These are phyloP conservation scores for Carcharodon carcharias DNA, from an alignment of 2,797 vertebrate genomes.

Conservation along the genomic window DNA sequence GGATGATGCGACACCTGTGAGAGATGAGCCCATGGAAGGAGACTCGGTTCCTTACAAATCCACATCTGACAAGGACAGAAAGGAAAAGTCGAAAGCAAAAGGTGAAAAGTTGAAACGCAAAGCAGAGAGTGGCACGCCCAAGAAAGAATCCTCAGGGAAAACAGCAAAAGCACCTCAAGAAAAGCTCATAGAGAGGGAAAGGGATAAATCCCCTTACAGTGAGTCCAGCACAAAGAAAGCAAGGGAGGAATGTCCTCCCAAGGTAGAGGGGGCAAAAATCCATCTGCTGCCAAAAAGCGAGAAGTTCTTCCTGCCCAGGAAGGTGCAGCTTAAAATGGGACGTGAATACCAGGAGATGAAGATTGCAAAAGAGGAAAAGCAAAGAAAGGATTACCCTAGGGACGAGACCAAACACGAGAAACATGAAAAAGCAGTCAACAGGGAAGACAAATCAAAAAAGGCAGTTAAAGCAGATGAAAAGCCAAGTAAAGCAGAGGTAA, in stretches of 20 bases:
- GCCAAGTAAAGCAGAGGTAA: slow-evolving; percentile 57
- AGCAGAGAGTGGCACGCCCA: slow-evolving; percentile 54
- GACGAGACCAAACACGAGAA: slow-evolving; percentile 59
- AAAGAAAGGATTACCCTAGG: slow-evolving; percentile 60
- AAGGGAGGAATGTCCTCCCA: slow-evolving; percentile 67
- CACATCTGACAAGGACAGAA: slow-evolving; percentile 70
- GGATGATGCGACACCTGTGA: slow-evolving; percentile 89
- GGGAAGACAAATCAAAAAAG: slow-evolving; percentile 45
- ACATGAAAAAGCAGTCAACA: slow-evolving; percentile 48
- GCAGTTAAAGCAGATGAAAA: slow-evolving; percentile 31
- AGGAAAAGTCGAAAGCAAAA: slow-evolving; percentile 66
- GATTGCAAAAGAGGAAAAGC: slow-evolving; percentile 60
- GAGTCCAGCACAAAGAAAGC: slow-evolving; percentile 64
- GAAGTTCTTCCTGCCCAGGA: slow-evolving; percentile 60
- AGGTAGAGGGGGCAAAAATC: slow-evolving; percentile 57
- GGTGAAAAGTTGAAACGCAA: slow-evolving; percentile 70
- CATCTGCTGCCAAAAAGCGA: slow-evolving; percentile 64
- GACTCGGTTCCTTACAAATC: slow-evolving; percentile 64
- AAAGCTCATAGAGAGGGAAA: slow-evolving; percentile 54
- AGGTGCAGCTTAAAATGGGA: slow-evolving; percentile 57
- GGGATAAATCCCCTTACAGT: slow-evolving; percentile 57
- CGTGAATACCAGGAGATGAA: slow-evolving; percentile 64
- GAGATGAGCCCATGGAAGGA: slow-evolving; percentile 94
- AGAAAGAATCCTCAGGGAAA: slow-evolving; percentile 47
- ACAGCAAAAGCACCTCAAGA: slow-evolving; percentile 51